Evolutionary conservation across 2,888 invertebrate species (phyloP).

Genomic region (Cataglyphis rosenhaueri): DNA sequence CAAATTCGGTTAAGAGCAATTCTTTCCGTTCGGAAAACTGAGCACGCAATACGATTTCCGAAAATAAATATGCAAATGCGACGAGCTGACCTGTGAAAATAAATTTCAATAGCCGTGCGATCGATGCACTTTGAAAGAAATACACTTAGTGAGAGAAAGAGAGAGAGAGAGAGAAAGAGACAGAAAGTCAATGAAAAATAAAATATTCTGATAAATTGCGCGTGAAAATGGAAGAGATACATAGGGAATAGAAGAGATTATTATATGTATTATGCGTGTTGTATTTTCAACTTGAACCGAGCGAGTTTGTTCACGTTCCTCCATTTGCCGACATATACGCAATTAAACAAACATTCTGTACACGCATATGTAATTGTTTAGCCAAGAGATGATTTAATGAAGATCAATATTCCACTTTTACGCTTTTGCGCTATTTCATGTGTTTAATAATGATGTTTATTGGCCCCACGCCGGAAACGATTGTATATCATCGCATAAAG

Average conservation of each 20-base stretch:
- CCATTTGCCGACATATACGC: not conserved
- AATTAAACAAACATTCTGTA: conserved; percentile 33
- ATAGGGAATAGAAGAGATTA: not conserved
- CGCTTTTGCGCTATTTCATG: not conserved
- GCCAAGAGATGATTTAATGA: conserved; percentile 28
- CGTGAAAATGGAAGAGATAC: not conserved
- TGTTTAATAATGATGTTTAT: conserved; percentile 34
- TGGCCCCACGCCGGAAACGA: conserved; percentile 9
- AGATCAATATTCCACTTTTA: conserved; percentile 44
- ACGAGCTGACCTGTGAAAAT: not conserved
- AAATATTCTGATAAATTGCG: conserved; percentile 2
- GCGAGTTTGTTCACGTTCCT: not conserved
- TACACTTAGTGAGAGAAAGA: not conserved
- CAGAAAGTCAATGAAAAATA: not conserved
- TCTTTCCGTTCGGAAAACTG: not conserved
- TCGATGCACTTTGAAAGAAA: not conserved
- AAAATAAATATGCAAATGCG: conserved; percentile 13
- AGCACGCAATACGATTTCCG: conserved; percentile 26
- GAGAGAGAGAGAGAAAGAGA: too few species aligned
- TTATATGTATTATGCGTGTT: conserved; percentile 4
- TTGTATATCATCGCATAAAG: conserved; percentile 12
- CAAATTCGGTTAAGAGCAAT: not conserved
- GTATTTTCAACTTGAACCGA: not conserved
- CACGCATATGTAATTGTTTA: not conserved
- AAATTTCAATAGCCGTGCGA: not conserved